phyloP scores from a whole-genome alignment of 2,113 vertebrate species.

The Podilymbus podiceps region DNA sequence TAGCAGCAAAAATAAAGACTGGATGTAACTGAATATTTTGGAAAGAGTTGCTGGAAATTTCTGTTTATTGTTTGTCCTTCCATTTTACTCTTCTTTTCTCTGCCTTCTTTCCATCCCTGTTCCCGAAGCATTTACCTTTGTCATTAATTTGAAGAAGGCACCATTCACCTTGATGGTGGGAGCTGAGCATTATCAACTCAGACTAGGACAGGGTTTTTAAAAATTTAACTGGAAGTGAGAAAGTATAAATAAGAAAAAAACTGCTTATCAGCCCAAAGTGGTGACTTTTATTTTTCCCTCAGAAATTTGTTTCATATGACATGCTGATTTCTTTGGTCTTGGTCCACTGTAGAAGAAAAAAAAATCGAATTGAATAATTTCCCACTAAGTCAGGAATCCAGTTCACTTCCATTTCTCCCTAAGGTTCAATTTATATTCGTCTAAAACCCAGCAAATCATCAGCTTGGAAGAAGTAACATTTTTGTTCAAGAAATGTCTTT shows the following conservation, averaged over 20 bases:
- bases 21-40: background rate
- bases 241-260: background rate
- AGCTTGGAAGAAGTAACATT: background rate
- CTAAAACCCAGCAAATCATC: background rate
- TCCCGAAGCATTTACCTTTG: background rate
- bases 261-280: background rate
- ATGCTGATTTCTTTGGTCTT: background rate
- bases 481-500: background rate
- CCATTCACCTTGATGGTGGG: background rate
- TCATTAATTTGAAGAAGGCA: background rate
- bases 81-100: background rate
- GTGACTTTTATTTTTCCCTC: background rate
- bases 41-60: background rate
- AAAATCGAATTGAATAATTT: background rate
- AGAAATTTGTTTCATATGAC: background rate
- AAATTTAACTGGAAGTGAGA: background rate
- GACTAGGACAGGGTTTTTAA: background rate
- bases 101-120: background rate
- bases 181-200: background rate
- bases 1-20: background rate
- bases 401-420: background rate
- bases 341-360: background rate
- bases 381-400: background rate
- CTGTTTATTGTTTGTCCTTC: background rate
- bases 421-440: background rate